Evolutionary conservation across 2,113 vertebrate species (phyloP).

Genomic region (Benitochromis conjunctus): DNA sequence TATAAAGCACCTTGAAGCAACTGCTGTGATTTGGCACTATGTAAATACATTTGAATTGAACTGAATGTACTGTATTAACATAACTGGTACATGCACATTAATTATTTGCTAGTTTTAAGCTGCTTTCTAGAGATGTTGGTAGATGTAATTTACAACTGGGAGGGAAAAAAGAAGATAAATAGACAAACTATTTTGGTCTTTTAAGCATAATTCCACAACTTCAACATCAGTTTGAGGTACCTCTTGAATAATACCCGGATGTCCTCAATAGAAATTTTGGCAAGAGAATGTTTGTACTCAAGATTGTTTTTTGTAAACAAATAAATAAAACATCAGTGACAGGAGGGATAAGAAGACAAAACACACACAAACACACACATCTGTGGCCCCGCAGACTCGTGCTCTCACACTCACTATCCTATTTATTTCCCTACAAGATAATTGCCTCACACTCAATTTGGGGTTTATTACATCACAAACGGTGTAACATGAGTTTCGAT

Average conservation of each 20-base stretch:
- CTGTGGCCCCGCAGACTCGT: neutral
- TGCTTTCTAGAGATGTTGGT: neutral
- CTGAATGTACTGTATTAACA: neutral
- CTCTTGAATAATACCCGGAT: neutral
- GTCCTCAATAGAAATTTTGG: neutral
- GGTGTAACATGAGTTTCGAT: neutral
- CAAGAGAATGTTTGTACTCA: neutral
- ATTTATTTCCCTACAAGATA: neutral
- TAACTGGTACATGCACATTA: neutral
- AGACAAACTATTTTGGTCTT: neutral
- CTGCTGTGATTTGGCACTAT: neutral
- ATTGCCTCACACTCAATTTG: neutral
- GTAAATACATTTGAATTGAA: neutral
- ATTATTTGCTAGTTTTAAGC: neutral
- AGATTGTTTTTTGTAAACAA: neutral
- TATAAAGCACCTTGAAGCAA: neutral
- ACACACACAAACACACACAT: neutral
- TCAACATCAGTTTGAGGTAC: neutral
- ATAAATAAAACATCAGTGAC: fast-evolving
- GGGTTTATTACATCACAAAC: neutral
- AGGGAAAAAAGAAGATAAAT: neutral
- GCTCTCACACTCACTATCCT: neutral
- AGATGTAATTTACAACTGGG: neutral
- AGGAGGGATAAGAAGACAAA: neutral
- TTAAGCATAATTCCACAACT: neutral